Conservation (phyloP, 2,113 vertebrate species). For the Castor canadensis region DNA sequence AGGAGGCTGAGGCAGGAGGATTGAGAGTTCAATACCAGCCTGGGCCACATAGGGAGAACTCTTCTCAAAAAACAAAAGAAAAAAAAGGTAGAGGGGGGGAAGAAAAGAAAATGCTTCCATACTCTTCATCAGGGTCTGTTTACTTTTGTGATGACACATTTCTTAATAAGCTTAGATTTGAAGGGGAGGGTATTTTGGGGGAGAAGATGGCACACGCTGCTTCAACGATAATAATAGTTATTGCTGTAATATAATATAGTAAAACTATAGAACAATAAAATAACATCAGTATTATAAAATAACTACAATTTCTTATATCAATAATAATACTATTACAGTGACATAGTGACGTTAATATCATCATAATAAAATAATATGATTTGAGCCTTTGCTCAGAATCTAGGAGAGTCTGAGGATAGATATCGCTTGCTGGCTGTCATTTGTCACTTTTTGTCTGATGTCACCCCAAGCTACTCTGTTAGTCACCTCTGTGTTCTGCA, state of each 20-base stretch:
- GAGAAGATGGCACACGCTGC: background rate
- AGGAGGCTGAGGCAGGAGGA: too few species aligned
- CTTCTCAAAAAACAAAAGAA: too few species aligned
- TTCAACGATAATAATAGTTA: background rate
- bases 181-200: background rate
- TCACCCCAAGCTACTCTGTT: background rate
- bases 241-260: background rate
- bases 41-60: too few species aligned
- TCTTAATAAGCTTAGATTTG: background rate
- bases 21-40: too few species aligned
- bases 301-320: background rate
- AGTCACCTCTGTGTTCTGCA: background rate
- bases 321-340: background rate
- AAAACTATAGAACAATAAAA: background rate
- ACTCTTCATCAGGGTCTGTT: background rate
- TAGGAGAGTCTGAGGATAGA: background rate
- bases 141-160: too few species aligned
- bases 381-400: background rate
- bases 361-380: background rate
- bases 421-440: background rate
- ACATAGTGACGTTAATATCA: background rate
- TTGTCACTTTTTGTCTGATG: background rate
- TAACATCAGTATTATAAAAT: background rate
- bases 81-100: background rate
- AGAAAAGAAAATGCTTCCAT: background rate